Conservation (phyloP, 2,797 vertebrate genomes). For the Sitta carolinensis region DNA sequence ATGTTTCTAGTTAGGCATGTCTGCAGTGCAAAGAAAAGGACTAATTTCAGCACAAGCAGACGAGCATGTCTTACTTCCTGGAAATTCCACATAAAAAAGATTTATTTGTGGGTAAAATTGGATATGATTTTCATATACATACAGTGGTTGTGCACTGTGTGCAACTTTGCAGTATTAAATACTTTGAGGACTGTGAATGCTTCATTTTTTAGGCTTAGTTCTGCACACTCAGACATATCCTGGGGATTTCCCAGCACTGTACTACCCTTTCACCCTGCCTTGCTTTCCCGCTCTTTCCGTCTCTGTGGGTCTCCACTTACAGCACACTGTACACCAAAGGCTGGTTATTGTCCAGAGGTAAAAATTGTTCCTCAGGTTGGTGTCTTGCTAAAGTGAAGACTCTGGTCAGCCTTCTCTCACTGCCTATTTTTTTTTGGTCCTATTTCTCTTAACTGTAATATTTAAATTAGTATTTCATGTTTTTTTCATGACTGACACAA, state of each 20-base stretch:
- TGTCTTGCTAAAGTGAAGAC: background rate
- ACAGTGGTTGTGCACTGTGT: background rate
- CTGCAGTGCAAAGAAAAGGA: background rate
- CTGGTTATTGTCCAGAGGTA: background rate
- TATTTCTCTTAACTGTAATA: background rate
- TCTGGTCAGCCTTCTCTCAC: background rate
- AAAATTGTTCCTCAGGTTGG: background rate
- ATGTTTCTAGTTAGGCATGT: fast-evolving
- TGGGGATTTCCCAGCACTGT: background rate
- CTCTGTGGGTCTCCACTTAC: fast-evolving
- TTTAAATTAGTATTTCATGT: background rate
- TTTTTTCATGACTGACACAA: background rate
- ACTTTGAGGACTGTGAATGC: background rate
- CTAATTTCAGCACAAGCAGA: background rate
- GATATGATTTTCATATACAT: background rate
- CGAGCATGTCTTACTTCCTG: fast-evolving
- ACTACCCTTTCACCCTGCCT: background rate
- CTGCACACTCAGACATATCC: background rate
- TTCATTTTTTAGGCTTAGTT: background rate
- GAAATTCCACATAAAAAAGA: background rate
- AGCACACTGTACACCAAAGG: fast-evolving
- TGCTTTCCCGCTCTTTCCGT: fast-evolving
- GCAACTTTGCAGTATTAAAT: background rate
- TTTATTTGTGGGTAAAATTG: background rate
- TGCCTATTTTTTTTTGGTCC: background rate